Percentiles rank a stretch among this genome's conserved stretches.
phyloP scores from a whole-genome alignment of 2,888 invertebrate genomes.

The Heliconius ethilla region DNA sequence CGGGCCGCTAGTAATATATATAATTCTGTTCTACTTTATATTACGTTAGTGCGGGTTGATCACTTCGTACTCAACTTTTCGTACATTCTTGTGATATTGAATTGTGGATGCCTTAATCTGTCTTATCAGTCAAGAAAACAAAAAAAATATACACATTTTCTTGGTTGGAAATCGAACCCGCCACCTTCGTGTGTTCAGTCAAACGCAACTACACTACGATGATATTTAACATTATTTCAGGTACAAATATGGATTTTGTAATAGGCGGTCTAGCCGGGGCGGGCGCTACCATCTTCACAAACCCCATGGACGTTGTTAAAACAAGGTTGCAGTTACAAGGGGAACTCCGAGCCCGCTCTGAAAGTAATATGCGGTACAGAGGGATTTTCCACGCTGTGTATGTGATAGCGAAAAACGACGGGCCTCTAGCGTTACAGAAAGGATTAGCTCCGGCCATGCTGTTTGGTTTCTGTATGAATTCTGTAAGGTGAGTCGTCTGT shows the following conservation, averaged over 20 bases:
- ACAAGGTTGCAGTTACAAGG: conserved; percentile 93
- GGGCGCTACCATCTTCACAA: conserved; percentile 90
- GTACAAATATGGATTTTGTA: conserved; percentile 84
- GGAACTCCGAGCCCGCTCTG: conserved; percentile 83
- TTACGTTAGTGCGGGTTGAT: not conserved
- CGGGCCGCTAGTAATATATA: too few species aligned
- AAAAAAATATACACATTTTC: not conserved
- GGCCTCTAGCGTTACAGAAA: conserved; percentile 86
- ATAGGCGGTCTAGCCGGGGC: conserved; percentile 88
- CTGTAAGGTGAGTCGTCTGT: conserved; percentile 66
- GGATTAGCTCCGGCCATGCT: conserved; percentile 91
- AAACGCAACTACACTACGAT: not conserved
- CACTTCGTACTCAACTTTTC: not conserved
- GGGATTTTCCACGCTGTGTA: conserved; percentile 90
- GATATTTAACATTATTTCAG: not conserved
- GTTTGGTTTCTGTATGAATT: conserved; percentile 87
- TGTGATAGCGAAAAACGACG: conserved; percentile 87
- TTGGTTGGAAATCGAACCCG: not conserved
- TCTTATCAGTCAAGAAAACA: too few species aligned
- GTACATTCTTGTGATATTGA: not conserved
- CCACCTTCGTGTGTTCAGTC: not conserved
- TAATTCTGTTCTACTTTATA: not conserved
- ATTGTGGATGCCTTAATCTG: not conserved
- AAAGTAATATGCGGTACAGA: conserved; percentile 81
- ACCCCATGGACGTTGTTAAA: conserved; percentile 94